A percentile compares a stretch with the other conserved stretches of the same genome.
phyloP scores from a whole-genome alignment of 2,113 vertebrate species.

The Oryzias celebensis region DNA sequence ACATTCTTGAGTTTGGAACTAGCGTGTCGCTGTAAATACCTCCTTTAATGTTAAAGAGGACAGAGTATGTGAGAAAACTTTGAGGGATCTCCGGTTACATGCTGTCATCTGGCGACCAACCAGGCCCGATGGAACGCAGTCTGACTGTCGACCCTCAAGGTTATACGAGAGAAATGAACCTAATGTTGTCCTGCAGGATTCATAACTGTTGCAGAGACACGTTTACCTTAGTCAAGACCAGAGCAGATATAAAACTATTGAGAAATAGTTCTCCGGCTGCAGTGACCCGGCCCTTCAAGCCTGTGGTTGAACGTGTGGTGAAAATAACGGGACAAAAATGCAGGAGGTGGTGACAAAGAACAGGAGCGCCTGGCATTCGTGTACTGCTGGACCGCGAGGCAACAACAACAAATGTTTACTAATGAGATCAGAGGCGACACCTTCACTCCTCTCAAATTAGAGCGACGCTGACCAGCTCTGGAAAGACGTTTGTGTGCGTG shows the following conservation, averaged over 20 bases:
- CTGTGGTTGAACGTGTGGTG: slow-evolving; percentile 59
- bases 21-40: not conserved
- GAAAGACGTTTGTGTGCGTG: slow-evolving; percentile 41
- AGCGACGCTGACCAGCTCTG: slow-evolving; percentile 56
- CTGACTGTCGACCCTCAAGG: too few species aligned
- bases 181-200: slow-evolving; percentile 1
- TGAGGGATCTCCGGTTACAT: slow-evolving; percentile 37
- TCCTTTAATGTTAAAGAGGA: slow-evolving; percentile 15
- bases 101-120: slow-evolving; percentile 26
- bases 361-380: slow-evolving; percentile 21
- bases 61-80: slow-evolving; percentile 29
- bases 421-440: slow-evolving; percentile 62
- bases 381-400: slow-evolving; percentile 18
- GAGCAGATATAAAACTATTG: slow-evolving; percentile 29
- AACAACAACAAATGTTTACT: slow-evolving; percentile 56
- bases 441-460: slow-evolving; percentile 69
- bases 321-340: slow-evolving; percentile 28
- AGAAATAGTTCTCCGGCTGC: slow-evolving; percentile 58
- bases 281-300: slow-evolving; percentile 36
- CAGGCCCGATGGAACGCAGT: not conserved
- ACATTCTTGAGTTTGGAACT: too few species aligned
- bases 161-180: too few species aligned
- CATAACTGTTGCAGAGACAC: slow-evolving; percentile 2
- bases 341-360: slow-evolving; percentile 49
- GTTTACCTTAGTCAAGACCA: slow-evolving; percentile 22